A percentile compares a stretch with the other conserved stretches of the same genome.
phyloP scores from a whole-genome alignment of 2,888 invertebrate genomes.

The Prosopocoilus inquinatus region DNA sequence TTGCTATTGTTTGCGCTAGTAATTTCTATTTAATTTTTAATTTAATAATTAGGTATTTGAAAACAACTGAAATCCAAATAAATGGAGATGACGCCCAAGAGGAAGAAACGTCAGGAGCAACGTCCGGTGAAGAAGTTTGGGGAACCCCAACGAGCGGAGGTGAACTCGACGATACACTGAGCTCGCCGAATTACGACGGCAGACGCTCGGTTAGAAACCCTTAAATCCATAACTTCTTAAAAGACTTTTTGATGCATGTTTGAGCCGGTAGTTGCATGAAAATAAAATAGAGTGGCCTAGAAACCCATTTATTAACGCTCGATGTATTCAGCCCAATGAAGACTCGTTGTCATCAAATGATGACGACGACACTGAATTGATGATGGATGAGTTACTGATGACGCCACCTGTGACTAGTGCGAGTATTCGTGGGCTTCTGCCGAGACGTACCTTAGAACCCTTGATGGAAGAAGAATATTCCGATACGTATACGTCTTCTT shows the following conservation, averaged over 20 bases:
- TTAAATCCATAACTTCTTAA: neutral
- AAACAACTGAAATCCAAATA: slow-evolving; percentile 51
- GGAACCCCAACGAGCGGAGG: slow-evolving; percentile 86
- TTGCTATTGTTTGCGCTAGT: neutral
- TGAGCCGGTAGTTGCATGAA: too few relatives aligned
- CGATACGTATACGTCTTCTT: slow-evolving; percentile 57
- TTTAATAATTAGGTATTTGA: slow-evolving; percentile 55
- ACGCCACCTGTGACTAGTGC: slow-evolving; percentile 75
- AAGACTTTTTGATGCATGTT: too few relatives aligned
- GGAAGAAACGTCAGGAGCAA: slow-evolving; percentile 81
- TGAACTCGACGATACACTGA: slow-evolving; percentile 67
- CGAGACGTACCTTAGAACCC: slow-evolving; percentile 76
- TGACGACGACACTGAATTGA: slow-evolving; percentile 75
- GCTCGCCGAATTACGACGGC: slow-evolving; percentile 64
- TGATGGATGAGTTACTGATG: slow-evolving; percentile 80
- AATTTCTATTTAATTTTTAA: slow-evolving; percentile 38
- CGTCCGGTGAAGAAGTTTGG: slow-evolving; percentile 85
- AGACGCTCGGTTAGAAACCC: slow-evolving; percentile 49
- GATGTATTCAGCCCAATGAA: slow-evolving; percentile 37
- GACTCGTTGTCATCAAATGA: slow-evolving; percentile 60
- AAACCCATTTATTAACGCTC: neutral
- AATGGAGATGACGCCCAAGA: slow-evolving; percentile 58
- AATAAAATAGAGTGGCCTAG: too few relatives aligned
- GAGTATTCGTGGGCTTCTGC: slow-evolving; percentile 66
- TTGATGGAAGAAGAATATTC: slow-evolving; percentile 80